Evolutionary conservation across 2,888 invertebrate species (phyloP).

Genomic region (Aspidiotus rigidus): DNA sequence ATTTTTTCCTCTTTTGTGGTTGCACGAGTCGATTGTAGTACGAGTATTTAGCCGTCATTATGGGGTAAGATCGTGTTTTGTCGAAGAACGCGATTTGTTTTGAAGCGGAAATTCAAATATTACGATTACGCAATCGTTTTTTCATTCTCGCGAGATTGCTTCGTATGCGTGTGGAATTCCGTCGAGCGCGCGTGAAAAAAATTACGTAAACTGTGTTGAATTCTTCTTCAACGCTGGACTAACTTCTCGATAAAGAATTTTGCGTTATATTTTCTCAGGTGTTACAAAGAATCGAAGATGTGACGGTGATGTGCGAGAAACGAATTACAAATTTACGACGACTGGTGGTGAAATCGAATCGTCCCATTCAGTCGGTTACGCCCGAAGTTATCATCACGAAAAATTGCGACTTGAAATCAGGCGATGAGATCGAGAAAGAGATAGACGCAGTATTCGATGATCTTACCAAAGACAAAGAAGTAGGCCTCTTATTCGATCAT

Average conservation of each 20-base stretch:
- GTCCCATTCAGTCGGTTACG: slow-evolving; percentile 70
- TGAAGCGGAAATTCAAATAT: too few species aligned
- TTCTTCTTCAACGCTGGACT: neutral
- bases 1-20: too few species aligned
- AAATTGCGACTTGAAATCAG: neutral
- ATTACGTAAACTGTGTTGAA: neutral
- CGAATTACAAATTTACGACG: slow-evolving; percentile 62
- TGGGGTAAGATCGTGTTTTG: too few species aligned
- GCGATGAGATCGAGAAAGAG: slow-evolving; percentile 14
- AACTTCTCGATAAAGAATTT: slow-evolving; percentile 23
- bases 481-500: too few species aligned
- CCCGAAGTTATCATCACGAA: slow-evolving; percentile 53
- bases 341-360: slow-evolving; percentile 59
- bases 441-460: neutral
- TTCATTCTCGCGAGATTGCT: too few species aligned
- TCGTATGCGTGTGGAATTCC: too few species aligned
- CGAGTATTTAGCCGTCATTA: too few species aligned
- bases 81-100: too few species aligned
- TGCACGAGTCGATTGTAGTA: too few species aligned
- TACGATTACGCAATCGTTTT: too few species aligned
- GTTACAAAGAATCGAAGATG: slow-evolving; percentile 85
- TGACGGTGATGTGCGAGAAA: slow-evolving; percentile 85
- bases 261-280: slow-evolving; percentile 52
- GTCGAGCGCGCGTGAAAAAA: too few species aligned
- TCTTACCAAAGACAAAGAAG: too few species aligned